A percentile compares a stretch with the other conserved stretches of the same genome.
These are phyloP conservation scores for Acronicta aceris DNA, from an alignment of 2,888 invertebrate species.

Conservation along the genomic window DNA sequence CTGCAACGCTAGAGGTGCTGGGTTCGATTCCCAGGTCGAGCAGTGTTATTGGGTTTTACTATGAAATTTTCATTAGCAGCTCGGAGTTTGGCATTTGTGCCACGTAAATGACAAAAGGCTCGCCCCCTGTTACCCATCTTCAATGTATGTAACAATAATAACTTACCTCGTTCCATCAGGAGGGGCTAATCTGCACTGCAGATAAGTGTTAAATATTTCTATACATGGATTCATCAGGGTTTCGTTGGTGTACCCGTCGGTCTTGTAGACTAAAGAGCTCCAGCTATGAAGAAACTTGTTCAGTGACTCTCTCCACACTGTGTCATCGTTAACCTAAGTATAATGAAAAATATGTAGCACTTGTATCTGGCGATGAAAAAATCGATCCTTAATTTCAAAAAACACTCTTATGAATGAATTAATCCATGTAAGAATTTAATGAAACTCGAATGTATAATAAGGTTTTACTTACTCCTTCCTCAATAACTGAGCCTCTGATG, in stretches of 20 bases:
- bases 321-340: conserved; percentile 82
- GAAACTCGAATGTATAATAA: neutral
- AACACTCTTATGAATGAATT: no score
- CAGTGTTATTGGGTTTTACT: no score
- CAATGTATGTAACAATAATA: no score
- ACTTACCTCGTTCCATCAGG: conserved; percentile 92
- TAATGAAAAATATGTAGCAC: conserved; percentile 27
- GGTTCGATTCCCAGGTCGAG: no score
- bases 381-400: no score
- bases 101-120: no score
- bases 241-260: conserved; percentile 77
- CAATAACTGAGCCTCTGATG: conserved; percentile 81
- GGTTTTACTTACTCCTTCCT: conserved; percentile 80
- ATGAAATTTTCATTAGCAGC: no score
- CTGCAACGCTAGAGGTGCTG: no score
- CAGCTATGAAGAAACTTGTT: conserved; percentile 85
- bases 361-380: no score
- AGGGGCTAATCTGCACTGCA: conserved; percentile 94
- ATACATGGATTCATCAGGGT: conserved; percentile 81
- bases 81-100: no score
- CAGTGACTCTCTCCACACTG: conserved; percentile 83
- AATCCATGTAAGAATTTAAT: no score
- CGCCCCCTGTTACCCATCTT: no score
- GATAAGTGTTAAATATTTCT: conserved; percentile 93
- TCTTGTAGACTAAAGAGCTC: conserved; percentile 82